phyloP scores from a whole-genome alignment of 1,140 invertebrate genomes.

The Delia radicum region DNA sequence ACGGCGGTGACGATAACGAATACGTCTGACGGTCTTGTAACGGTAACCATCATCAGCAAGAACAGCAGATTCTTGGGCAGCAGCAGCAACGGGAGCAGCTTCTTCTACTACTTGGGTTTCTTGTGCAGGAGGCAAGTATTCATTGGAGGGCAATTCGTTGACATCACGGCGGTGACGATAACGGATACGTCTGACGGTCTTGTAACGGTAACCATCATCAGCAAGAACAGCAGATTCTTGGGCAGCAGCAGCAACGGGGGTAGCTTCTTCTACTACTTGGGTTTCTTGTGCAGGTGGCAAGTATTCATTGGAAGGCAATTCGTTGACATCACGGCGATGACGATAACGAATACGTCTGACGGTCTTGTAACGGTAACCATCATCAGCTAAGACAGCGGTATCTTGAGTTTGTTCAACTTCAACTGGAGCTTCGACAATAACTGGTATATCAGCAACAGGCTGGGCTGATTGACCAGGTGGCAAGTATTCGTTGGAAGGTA shows the following conservation, averaged over 20 bases:
- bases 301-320: slow-evolving; percentile 38
- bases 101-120: slow-evolving; percentile 36
- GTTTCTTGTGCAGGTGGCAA: slow-evolving; percentile 38
- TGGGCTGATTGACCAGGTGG: slow-evolving; percentile 37
- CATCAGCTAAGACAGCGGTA: slow-evolving; percentile 32
- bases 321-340: slow-evolving; percentile 46
- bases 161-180: slow-evolving; percentile 37
- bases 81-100: slow-evolving; percentile 25
- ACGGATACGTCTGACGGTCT: slow-evolving; percentile 34
- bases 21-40: slow-evolving; percentile 40
- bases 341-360: slow-evolving; percentile 39
- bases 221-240: slow-evolving; percentile 32
- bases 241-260: slow-evolving; percentile 20
- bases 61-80: slow-evolving; percentile 30
- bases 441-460: slow-evolving; percentile 30
- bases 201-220: slow-evolving; percentile 35
- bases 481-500: slow-evolving; percentile 40
- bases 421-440: slow-evolving; percentile 19
- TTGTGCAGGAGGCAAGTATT: slow-evolving; percentile 38
- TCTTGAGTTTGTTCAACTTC: slow-evolving; percentile 28
- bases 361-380: slow-evolving; percentile 42
- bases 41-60: slow-evolving; percentile 37
- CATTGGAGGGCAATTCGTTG: slow-evolving; percentile 36
- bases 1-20: slow-evolving; percentile 42
- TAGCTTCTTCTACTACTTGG: slow-evolving; percentile 32